These are phyloP conservation scores for Alexandromys fortis DNA, from an alignment of 2,113 vertebrate genomes.

Conservation along the genomic window DNA sequence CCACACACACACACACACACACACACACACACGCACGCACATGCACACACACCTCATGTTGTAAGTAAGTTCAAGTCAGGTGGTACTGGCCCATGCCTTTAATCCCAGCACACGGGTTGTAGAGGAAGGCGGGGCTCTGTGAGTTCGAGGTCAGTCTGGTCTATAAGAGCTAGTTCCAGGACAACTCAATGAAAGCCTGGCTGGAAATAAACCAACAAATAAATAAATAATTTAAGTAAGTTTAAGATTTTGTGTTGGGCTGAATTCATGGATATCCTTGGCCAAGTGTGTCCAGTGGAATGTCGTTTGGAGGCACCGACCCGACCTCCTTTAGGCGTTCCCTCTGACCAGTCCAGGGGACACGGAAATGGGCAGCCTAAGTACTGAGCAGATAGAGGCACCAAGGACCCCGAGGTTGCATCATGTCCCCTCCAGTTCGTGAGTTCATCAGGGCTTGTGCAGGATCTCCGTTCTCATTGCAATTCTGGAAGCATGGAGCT, in stretches of 20 bases:
- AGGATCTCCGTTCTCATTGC: neutral
- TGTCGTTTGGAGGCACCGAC: too few species aligned
- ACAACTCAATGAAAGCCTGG: neutral
- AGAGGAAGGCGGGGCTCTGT: neutral
- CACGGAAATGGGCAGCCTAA: fast-evolving
- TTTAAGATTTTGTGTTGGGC: neutral
- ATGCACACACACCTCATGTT: neutral
- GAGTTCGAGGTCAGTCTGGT: neutral
- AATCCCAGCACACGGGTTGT: neutral
- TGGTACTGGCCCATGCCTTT: neutral
- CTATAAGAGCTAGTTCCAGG: neutral
- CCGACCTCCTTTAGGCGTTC: neutral
- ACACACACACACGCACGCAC: neutral
- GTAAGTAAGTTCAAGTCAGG: too few species aligned
- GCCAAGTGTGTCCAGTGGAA: neutral
- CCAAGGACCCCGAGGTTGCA: neutral
- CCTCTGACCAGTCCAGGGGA: neutral
- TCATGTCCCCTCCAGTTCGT: neutral
- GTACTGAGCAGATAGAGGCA: neutral
- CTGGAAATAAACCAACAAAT: neutral
- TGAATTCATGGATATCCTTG: neutral
- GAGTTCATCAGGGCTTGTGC: neutral
- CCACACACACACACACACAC: neutral
- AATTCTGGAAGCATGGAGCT: neutral
- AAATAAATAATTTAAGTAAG: neutral